Conservation (phyloP, 2,888 invertebrate genomes). For the Drosophila mimetica region DNA sequence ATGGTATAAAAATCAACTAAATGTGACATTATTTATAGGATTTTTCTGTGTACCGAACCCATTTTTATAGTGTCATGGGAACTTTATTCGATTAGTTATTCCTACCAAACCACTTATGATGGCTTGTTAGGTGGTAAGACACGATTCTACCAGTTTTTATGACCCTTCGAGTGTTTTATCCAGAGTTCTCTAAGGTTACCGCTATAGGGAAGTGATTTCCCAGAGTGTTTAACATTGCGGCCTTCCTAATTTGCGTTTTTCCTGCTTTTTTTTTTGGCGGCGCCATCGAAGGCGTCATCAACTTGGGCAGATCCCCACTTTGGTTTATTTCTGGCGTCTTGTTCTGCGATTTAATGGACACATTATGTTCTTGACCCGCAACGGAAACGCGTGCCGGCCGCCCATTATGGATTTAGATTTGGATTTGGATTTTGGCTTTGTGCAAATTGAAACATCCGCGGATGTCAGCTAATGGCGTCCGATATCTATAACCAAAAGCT, state of each 20-base stretch:
- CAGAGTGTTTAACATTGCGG: not conserved
- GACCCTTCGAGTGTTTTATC: not conserved
- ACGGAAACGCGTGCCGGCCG: conserved; percentile 69
- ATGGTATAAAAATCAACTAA: not conserved
- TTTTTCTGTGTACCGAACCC: not conserved
- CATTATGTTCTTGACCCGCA: conserved; percentile 46
- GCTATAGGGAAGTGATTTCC: not conserved
- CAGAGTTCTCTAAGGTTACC: not conserved
- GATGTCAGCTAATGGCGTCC: conserved; percentile 35
- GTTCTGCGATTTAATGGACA: conserved; percentile 56
- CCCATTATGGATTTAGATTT: conserved; percentile 53
- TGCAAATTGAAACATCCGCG: conserved; percentile 52
- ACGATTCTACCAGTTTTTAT: not conserved
- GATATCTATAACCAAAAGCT: conserved; percentile 17
- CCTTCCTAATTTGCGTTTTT: not conserved
- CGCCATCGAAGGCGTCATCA: conserved; percentile 47
- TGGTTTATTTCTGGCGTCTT: conserved; percentile 9
- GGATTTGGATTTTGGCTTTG: conserved; percentile 18
- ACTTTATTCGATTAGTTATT: not conserved
- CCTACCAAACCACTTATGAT: not conserved
- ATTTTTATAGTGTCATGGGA: not conserved
- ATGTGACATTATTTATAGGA: not conserved
- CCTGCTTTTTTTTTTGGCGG: conserved; percentile 22
- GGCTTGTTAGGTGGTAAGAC: not conserved
- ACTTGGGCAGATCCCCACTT: conserved; percentile 2